These are phyloP conservation scores for Anarhynchus alexandrinus DNA, from an alignment of 2,113 vertebrate genomes.

Conservation along the genomic window DNA sequence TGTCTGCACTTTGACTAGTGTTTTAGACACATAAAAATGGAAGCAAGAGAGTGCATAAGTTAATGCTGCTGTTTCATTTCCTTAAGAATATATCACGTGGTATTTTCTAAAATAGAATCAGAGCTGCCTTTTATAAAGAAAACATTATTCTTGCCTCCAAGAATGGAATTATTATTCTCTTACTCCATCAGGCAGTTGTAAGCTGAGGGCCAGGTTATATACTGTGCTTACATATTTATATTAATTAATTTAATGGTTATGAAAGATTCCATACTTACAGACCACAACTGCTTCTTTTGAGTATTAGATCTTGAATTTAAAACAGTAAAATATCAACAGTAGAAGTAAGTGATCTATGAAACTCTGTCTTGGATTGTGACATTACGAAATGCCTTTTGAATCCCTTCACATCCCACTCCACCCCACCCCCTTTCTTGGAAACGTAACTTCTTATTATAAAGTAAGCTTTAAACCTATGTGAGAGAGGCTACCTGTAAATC, in stretches of 20 bases:
- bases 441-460: slow-evolving; percentile 38
- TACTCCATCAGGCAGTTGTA: slow-evolving; percentile 5
- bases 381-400: slow-evolving; percentile 33
- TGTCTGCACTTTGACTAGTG: background rate
- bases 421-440: background rate
- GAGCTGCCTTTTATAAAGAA: slow-evolving; percentile 4
- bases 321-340: background rate
- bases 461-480: background rate
- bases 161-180: background rate
- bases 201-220: background rate
- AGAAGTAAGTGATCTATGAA: background rate
- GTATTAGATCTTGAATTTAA: background rate
- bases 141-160: slow-evolving; percentile 2
- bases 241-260: background rate
- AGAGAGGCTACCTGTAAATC: slow-evolving; percentile 18
- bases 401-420: background rate
- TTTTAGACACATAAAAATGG: background rate
- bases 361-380: background rate
- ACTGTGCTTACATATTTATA: background rate
- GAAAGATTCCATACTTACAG: background rate
- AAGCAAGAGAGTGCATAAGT: slow-evolving; percentile 9
- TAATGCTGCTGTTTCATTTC: slow-evolving; percentile 34
- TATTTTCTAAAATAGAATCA: slow-evolving; percentile 26
- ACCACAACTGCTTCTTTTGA: background rate
- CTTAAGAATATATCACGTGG: background rate